These are phyloP conservation scores for Prenolepis imparis DNA, from an alignment of 2,888 invertebrate genomes.

Conservation along the genomic window DNA sequence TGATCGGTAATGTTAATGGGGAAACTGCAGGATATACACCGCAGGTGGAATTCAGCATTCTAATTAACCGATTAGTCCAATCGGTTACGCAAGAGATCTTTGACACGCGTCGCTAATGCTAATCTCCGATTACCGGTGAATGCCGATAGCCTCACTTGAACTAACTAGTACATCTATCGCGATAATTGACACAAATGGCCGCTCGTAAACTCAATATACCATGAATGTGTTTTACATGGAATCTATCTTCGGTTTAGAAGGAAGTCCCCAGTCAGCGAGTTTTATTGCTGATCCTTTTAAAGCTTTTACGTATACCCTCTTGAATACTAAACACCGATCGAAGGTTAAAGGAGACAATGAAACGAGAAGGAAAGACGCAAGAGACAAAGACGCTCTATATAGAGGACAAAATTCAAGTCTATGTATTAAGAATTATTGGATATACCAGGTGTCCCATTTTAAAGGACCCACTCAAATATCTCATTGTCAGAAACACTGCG, in stretches of 20 bases:
- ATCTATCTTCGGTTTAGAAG: constrained; percentile 16
- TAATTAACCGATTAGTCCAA: constrained; percentile 9
- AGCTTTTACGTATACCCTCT: constrained; percentile 4
- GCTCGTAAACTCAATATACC: constrained; percentile 8
- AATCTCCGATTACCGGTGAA: constrained; percentile 35
- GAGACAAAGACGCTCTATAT: not conserved
- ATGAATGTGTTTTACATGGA: not conserved
- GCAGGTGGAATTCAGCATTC: constrained; percentile 14
- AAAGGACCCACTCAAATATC: too few relatives aligned
- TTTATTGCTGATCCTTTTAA: constrained; percentile 29
- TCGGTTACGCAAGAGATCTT: constrained; percentile 27
- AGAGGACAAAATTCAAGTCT: not conserved
- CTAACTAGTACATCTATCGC: constrained; percentile 15
- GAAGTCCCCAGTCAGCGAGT: not conserved
- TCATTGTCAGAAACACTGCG: too few relatives aligned
- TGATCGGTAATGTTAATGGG: not conserved
- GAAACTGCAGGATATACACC: not conserved
- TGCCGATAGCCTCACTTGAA: constrained; percentile 20
- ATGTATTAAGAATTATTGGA: not conserved
- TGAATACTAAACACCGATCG: constrained; percentile 33
- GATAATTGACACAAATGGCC: constrained; percentile 38
- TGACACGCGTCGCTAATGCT: constrained; percentile 31
- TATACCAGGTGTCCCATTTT: too few relatives aligned
- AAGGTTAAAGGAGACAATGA: constrained; percentile 10
- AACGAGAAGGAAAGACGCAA: not conserved